Evolutionary conservation across 23 tunicate species (phyloP).

Genomic region (Clavelina lepadiformis): DNA sequence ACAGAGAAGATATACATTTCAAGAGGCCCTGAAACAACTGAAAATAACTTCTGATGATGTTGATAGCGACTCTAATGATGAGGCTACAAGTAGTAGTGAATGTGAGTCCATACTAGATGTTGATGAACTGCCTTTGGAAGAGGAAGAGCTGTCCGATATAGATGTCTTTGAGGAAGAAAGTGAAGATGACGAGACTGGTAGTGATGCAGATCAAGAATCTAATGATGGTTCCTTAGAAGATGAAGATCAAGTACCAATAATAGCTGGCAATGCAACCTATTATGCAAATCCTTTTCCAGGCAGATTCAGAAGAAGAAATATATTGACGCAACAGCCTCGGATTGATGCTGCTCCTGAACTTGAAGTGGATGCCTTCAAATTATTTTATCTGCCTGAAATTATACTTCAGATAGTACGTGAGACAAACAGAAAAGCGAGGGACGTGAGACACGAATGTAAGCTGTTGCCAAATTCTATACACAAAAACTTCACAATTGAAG

Average conservation of each 20-base stretch:
- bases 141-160: not conserved
- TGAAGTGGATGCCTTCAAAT: too few species aligned
- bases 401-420: too few species aligned
- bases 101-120: slow-evolving; percentile 13
- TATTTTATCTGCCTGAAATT: too few species aligned
- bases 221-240: slow-evolving; percentile 11
- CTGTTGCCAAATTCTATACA: too few species aligned
- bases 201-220: slow-evolving; percentile 17
- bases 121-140: slow-evolving; percentile 10
- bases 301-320: slow-evolving; percentile 2
- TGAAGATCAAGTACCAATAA: slow-evolving; percentile 13
- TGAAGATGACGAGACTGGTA: slow-evolving; percentile 10
- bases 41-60: slow-evolving; percentile 10
- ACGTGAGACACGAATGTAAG: too few species aligned
- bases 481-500: too few species aligned
- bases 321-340: slow-evolving; percentile 9
- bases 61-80: slow-evolving; percentile 15
- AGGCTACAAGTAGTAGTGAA: slow-evolving; percentile 20
- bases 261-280: slow-evolving; percentile 13
- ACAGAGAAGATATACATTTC: slow-evolving; percentile 15
- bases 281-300: slow-evolving; percentile 16
- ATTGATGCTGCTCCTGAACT: slow-evolving; percentile 8
- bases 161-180: slow-evolving; percentile 12
- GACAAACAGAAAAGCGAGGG: too few species aligned
- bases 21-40: slow-evolving; percentile 14